Percentiles rank a stretch among this genome's conserved stretches.
Evolutionary conservation across 2,888 invertebrate species (phyloP).

Genomic region (Caenorhabditis sp.): DNA sequence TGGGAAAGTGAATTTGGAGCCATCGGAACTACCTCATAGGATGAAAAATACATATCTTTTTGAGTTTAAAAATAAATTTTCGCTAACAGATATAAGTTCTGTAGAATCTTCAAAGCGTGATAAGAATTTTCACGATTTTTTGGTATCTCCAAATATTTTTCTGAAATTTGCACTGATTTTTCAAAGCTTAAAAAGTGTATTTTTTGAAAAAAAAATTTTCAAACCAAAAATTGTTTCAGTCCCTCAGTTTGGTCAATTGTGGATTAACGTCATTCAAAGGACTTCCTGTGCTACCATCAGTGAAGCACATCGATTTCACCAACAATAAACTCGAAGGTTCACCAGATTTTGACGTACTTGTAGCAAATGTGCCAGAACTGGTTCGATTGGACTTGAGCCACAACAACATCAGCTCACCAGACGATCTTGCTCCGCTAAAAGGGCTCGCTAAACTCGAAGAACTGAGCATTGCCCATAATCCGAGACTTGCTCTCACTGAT

Average conservation of each 20-base stretch:
- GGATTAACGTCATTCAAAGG: constrained; percentile 84
- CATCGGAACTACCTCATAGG: no score
- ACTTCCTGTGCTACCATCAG: constrained; percentile 89
- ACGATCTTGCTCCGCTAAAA: constrained; percentile 21
- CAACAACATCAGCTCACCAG: constrained; percentile 77
- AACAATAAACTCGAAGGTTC: constrained; percentile 37
- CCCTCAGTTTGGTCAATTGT: constrained; percentile 92
- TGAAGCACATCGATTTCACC: constrained; percentile 80
- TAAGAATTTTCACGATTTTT: no score
- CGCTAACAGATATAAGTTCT: no score
- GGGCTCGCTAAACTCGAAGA: constrained; percentile 82
- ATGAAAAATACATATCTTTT: no score
- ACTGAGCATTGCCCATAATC: constrained; percentile 82
- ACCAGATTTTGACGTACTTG: constrained; percentile 44
- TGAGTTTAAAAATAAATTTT: no score
- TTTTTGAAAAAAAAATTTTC: no score
- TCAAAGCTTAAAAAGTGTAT: no score
- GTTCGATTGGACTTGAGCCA: constrained; percentile 83
- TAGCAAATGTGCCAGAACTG: constrained; percentile 81
- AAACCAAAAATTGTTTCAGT: no score
- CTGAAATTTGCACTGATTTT: no score
- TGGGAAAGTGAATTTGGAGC: no score
- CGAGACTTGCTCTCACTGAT: constrained; percentile 75
- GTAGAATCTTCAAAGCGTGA: no score
- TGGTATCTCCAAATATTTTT: no score